These are phyloP conservation scores for Boloria euphrosyne DNA, from an alignment of 2,888 invertebrate genomes.

Conservation along the genomic window DNA sequence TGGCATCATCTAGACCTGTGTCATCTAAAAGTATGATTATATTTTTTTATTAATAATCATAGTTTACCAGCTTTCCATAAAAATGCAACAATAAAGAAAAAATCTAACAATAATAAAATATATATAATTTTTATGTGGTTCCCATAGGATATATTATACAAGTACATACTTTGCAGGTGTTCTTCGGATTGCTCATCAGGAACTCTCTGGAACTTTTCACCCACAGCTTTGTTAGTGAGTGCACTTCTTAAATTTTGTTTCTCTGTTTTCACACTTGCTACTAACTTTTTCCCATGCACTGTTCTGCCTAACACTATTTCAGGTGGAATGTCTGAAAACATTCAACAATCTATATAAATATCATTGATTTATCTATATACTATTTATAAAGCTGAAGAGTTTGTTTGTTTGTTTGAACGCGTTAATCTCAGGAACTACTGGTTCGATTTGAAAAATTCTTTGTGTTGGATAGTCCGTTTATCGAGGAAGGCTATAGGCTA, in stretches of 20 bases:
- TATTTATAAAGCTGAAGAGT: no score
- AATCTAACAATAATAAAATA: no score
- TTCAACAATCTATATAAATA: slow-evolving; percentile 7
- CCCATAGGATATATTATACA: neutral
- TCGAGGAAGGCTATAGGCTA: no score
- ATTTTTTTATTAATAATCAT: no score
- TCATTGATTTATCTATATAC: no score
- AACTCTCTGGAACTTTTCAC: slow-evolving; percentile 11
- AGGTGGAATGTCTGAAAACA: slow-evolving; percentile 66
- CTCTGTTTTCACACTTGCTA: slow-evolving; percentile 55
- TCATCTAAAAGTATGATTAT: slow-evolving; percentile 20
- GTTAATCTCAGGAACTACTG: no score
- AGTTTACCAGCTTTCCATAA: no score
- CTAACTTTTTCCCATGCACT: slow-evolving; percentile 61
- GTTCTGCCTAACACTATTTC: slow-evolving; percentile 69
- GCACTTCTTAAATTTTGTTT: slow-evolving; percentile 23
- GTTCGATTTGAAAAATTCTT: no score
- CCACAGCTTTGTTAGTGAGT: slow-evolving; percentile 13
- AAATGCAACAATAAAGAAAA: no score
- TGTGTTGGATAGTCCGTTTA: no score
- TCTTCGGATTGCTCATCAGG: slow-evolving; percentile 6
- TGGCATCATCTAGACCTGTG: slow-evolving; percentile 43
- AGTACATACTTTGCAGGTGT: slow-evolving; percentile 11
- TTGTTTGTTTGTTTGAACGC: no score
- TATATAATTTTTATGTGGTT: no score